Conservation (phyloP, 2,113 vertebrate species). For the Reinhardtius hippoglossoides region DNA sequence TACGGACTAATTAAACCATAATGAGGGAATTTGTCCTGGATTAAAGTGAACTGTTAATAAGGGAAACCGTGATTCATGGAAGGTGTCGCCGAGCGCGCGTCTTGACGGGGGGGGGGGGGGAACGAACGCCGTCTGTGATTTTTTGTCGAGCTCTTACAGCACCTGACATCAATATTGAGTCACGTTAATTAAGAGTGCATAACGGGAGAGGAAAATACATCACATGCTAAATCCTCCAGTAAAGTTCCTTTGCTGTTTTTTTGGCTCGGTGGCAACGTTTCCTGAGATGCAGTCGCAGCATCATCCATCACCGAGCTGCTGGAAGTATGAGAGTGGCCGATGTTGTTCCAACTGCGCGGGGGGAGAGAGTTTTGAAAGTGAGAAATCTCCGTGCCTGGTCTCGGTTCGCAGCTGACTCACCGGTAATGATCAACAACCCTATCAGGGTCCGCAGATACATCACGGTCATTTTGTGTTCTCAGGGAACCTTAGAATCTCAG, state of each 20-base stretch:
- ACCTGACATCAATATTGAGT: slow-evolving; percentile 33
- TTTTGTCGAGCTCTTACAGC: background rate
- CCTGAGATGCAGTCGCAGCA: slow-evolving; percentile 23
- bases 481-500: slow-evolving; percentile 29
- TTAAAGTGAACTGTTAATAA: slow-evolving; percentile 37
- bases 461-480: slow-evolving; percentile 20
- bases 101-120: background rate
- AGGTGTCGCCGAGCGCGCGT: slow-evolving; percentile 12
- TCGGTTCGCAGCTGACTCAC: slow-evolving; percentile 34
- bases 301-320: slow-evolving; percentile 57
- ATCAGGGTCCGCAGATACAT: slow-evolving; percentile 44
- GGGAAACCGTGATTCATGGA: slow-evolving; percentile 22
- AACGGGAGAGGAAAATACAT: slow-evolving; percentile 34
- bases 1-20: slow-evolving; percentile 48
- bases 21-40: slow-evolving; percentile 22
- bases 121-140: background rate
- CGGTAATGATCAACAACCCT: slow-evolving; percentile 51
- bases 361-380: slow-evolving; percentile 42
- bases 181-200: slow-evolving; percentile 34
- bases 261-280: slow-evolving; percentile 36
- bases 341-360: slow-evolving; percentile 41
- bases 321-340: slow-evolving; percentile 43
- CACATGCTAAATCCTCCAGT: slow-evolving; percentile 42
- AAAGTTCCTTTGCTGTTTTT: slow-evolving; percentile 40
- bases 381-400: slow-evolving; percentile 38